Evolutionary conservation across 1,140 invertebrate genomes (phyloP), one percentile per base, ranked within the genome.

Genomic region (Babylonia areolata): DNA sequence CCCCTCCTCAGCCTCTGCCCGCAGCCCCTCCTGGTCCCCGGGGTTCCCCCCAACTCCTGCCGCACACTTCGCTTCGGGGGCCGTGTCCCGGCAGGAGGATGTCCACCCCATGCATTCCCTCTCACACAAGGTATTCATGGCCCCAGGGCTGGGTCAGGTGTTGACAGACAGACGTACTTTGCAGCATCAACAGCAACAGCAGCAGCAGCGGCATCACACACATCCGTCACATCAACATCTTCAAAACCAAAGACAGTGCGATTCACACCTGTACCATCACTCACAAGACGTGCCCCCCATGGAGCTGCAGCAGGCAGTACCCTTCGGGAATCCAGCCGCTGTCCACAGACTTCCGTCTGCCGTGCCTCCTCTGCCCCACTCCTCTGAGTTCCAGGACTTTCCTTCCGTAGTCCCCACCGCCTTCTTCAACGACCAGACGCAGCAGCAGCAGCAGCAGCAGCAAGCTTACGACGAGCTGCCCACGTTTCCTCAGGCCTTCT

Each of bases 1-100:
- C n/a, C 80, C 85, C 37, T 84, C 46, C 46, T 81, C 69, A 35
- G 11, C 33, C 84, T 58, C 84, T 23, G 51, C 73, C 3, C 40
- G 46, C 2, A 88, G 79, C 69, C 85, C 84, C 35, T 84, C 73
- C 20, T 87, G 86, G 86, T 84, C 81, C 20, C 85, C 85, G 3
- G 54, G 33, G 9, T 71, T 86, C 33, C 46, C 84, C 73, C 3
- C 69, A 6, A 17, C 40, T 3, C n/a, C 17, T 0, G 64, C 5
- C 0, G 23, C 17, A 51, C 64, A 84, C 20, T 28, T 12, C 23
- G 17, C 23, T 33, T 46, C 64, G 39, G 12, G 54, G 2, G 15
- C 69, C 33, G 5, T 33, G 31, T 20, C 78, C n/a, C n/a, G 23
- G 78, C 46, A 9, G 20, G 82, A 58, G 20, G 81, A 69, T 31